A percentile compares a stretch with the other conserved stretches of the same genome.
phyloP scores from a whole-genome alignment of 1,140 invertebrate genomes.

The Pectinophora gossypiella region DNA sequence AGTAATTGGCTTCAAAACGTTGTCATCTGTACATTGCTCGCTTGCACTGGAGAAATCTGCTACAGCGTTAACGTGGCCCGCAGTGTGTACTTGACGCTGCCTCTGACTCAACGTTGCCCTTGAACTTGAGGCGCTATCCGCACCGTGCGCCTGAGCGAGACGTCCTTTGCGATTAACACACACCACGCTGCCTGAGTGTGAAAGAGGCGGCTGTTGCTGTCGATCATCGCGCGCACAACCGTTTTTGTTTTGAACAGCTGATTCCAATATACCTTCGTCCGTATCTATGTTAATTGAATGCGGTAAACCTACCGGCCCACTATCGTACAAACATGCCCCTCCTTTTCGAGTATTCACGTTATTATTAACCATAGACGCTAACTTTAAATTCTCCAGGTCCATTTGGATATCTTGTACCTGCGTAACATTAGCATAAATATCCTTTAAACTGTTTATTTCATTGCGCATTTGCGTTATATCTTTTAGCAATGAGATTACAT shows the following conservation, averaged over 20 bases:
- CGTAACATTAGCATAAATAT: not conserved
- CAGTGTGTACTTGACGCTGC: not conserved
- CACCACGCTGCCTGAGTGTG: not conserved
- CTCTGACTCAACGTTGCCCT: not conserved
- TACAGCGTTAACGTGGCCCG: not conserved
- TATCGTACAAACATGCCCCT: not conserved
- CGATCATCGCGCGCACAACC: not conserved
- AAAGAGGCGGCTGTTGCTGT: not conserved
- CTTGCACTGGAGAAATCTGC: not conserved
- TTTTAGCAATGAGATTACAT: not conserved
- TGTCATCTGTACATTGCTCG: not conserved
- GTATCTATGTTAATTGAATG: not conserved
- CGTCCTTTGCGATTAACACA: too few species aligned
- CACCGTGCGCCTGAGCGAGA: too few species aligned
- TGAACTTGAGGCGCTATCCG: not conserved
- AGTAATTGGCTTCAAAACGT: not conserved
- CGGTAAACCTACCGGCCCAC: not conserved
- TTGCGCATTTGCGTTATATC: not conserved
- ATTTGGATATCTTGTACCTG: not conserved
- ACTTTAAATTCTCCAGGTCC: not conserved
- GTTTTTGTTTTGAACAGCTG: not conserved
- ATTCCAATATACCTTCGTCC: not conserved
- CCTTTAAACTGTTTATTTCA: not conserved
- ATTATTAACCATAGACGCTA: not conserved
- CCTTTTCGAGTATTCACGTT: not conserved